Evolutionary conservation across 2,113 vertebrate species (phyloP), one percentile per base, ranked within the genome.

Genomic region (Pomatostomus ruficeps): DNA sequence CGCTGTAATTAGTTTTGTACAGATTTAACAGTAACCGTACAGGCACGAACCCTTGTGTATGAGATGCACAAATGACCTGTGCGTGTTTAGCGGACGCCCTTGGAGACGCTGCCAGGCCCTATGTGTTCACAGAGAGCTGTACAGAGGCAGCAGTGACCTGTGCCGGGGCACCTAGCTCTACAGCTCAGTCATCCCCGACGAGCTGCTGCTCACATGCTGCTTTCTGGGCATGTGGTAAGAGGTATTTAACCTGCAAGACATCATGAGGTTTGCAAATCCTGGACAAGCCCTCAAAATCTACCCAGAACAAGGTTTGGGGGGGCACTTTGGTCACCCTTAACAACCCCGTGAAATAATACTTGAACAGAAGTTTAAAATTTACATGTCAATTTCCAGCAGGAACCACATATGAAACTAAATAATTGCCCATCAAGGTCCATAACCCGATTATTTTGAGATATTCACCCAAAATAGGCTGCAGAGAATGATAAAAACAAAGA

Each of bases 101-200:
- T 1, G 11, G 67, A 8, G 63, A 12, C 76, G 3, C 0, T 2
- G 62, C 6, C 17, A 5, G 42, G 55, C 23, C 2, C 1, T 1
- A 7, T 0, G 1, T 7, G 12, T 1, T 54, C 20, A 35, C 65
- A 35, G 14, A 23, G 71, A 12, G 18, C 11, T 9, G 1, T 2
- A 8, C 25, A 1, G 2, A 31, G 42, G 18, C 8, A 45, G 55
- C 19, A 3, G 31, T 8, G 52, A 52, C 9, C n/a, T 5, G 46
- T 23, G 43, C 51, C 12, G 19, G n/a, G 20, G 31, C 58, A 40
- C 85, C 52, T 43, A 67, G 35, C 38, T 12, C 15, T 4, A 4
- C 4, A 35, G 62, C 52, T 15, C 75, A 6, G 28, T 2, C 12
- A 48, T 10, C 19, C 35, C 49, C 40, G 7, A 52, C 3, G 19